Percentiles rank a stretch among this genome's conserved stretches.
phyloP scores from a whole-genome alignment of 2,888 invertebrate genomes.

The Phasia obesa region DNA sequence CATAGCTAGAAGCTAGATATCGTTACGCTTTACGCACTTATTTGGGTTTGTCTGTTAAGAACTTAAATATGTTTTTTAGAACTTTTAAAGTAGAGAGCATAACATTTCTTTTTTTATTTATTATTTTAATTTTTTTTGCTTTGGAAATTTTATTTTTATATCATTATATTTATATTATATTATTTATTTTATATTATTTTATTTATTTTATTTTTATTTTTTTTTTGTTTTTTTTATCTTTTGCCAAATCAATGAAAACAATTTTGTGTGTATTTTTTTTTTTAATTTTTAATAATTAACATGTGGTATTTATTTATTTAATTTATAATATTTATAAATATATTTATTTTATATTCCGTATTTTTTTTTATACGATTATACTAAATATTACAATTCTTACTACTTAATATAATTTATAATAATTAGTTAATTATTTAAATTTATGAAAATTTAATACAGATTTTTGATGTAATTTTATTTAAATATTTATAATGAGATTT shows the following conservation, averaged over 20 bases:
- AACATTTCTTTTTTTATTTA: not conserved
- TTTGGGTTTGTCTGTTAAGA: too few species aligned
- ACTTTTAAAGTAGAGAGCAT: not conserved
- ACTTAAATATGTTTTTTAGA: not conserved
- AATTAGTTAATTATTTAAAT: constrained; percentile 40
- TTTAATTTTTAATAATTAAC: constrained; percentile 59
- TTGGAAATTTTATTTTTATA: not conserved
- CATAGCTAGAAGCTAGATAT: too few species aligned
- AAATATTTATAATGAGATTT: constrained; percentile 68
- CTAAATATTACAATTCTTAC: constrained; percentile 72
- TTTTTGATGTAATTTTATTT: constrained; percentile 28
- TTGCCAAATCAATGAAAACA: constrained; percentile 56
- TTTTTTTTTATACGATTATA: constrained; percentile 50
- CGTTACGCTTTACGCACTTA: too few species aligned
- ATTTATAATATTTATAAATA: constrained; percentile 57
- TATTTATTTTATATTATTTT: constrained; percentile 16
- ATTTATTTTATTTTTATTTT: constrained; percentile 9
- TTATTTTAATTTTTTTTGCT: not conserved
- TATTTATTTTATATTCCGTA: constrained; percentile 19
- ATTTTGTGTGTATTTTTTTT: constrained; percentile 20
- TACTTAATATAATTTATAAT: constrained; percentile 56
- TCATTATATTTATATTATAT: constrained; percentile 1
- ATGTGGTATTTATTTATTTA: constrained; percentile 44
- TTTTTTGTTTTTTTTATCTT: constrained; percentile 26
- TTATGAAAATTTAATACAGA: constrained; percentile 45